These are phyloP conservation scores for Aleiodes leptofemur DNA, from an alignment of 2,888 invertebrate species.

Conservation along the genomic window DNA sequence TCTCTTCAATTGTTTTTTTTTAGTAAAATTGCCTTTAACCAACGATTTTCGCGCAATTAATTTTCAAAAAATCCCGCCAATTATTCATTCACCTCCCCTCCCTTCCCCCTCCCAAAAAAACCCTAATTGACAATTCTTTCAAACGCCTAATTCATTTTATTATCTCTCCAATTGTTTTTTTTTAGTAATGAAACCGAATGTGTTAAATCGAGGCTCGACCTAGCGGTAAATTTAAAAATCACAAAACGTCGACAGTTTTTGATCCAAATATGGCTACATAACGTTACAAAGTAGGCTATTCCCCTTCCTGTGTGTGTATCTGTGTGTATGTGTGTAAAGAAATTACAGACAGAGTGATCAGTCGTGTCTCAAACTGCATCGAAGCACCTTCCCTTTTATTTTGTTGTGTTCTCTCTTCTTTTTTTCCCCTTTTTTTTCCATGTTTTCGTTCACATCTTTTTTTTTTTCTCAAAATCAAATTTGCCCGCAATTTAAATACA, in stretches of 20 bases:
- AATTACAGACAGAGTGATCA: constrained; percentile 6
- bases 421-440: neutral
- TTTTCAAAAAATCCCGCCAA: too few relatives aligned
- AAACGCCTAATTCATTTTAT: too few relatives aligned
- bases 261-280: constrained; percentile 38
- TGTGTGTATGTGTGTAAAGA: neutral
- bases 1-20: too few relatives aligned
- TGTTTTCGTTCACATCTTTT: neutral
- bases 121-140: too few relatives aligned
- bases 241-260: constrained; percentile 9
- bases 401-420: neutral
- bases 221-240: constrained; percentile 46
- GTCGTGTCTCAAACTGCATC: constrained; percentile 17
- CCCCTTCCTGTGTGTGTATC: neutral
- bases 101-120: too few relatives aligned
- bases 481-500: too few relatives aligned
- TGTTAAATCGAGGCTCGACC: neutral
- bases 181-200: too few relatives aligned
- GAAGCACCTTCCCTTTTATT: neutral
- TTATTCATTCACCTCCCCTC: too few relatives aligned
- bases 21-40: too few relatives aligned
- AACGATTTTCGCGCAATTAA: too few relatives aligned
- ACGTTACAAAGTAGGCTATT: constrained; percentile 13
- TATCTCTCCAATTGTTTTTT: too few relatives aligned
- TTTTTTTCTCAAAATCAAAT: too few relatives aligned